Base-by-base conservation (phyloP, 2,888 invertebrate species). In the Cryptophagus acutangulus region DNA sequence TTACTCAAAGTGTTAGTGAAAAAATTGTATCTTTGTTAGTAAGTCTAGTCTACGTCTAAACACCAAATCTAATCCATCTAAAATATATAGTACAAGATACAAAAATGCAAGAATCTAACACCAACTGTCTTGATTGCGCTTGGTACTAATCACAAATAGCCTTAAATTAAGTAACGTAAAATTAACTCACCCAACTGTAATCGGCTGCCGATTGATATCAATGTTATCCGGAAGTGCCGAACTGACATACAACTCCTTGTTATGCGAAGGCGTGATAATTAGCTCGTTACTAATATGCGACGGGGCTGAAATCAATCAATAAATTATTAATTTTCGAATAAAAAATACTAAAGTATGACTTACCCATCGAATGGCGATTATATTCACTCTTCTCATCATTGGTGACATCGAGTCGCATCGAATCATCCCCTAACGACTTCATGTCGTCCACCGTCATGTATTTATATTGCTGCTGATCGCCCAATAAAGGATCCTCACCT, bases 371-470 rank as follows among this genome's bases (percentile, higher is more conserved):
- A 56, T 66, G 63, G 43, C 71, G 56, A 46, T 69, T 62, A 48
- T 69, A 65, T 40, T 71, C 70, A 41, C 65, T 63, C 48, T 67
- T 69, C 41, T 71, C 71, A 45, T 71, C 71, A 41, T 62, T 65
- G 5, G 71, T 70, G 16, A 70, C 70, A 50, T 71, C 71, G 57
- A 71, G 57, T 43, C 66, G 58, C 67, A 68, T 78, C 24, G 82
- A 82, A 65, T 84, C 84, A 68, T 87, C 86, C 40, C 81, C 81
- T 54, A 84, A 73, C 24, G 79, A 79, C 68, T 85, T 86, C 75
- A 86, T 81, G 60, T 87, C 87, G 66, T 87, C 87, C 40, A 81
- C 82, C 41, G 84, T 86, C 81, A 87, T 81, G 70, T 87, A 87
- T 58, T 82, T 81, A 65, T 86, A 87, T 55, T 77, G 76, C 54